Percentiles rank a stretch among this genome's conserved stretches.
Conservation (phyloP, 2,113 vertebrate species). For the Myxocyprinus asiaticus region DNA sequence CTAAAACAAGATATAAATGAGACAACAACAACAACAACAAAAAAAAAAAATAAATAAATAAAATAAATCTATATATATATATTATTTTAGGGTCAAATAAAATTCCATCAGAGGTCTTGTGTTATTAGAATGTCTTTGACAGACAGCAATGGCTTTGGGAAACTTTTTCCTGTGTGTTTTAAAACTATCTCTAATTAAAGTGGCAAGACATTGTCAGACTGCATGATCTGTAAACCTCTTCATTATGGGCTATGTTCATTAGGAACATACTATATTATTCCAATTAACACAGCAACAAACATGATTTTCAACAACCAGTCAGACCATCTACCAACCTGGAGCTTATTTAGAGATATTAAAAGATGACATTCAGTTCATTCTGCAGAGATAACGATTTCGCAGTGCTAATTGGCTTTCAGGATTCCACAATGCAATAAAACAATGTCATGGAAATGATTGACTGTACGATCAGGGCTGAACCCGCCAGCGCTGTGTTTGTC, state of each 20-base stretch:
- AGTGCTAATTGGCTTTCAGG: slow-evolving; percentile 21
- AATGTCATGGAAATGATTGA: slow-evolving; percentile 26
- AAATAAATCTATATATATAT: too few species aligned
- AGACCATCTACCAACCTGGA: not conserved
- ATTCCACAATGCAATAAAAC: slow-evolving; percentile 1
- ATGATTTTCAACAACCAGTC: not conserved
- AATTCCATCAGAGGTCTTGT: too few species aligned
- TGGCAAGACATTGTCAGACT: too few species aligned
- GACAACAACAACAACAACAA: too few species aligned
- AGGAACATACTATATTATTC: not conserved
- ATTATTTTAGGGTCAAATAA: too few species aligned
- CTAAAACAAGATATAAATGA: too few species aligned
- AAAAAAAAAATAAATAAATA: too few species aligned
- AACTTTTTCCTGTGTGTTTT: too few species aligned
- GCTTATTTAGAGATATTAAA: slow-evolving; percentile 20
- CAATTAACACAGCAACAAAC: not conserved
- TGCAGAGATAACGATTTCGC: slow-evolving; percentile 22
- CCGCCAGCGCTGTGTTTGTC: slow-evolving; percentile 1
- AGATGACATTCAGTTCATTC: not conserved
- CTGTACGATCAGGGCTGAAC: not conserved
- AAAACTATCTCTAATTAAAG: not conserved
- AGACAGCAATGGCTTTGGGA: not conserved
- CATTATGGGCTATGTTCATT: not conserved
- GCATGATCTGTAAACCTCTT: not conserved
- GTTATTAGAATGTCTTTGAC: too few species aligned